Base-by-base conservation (phyloP, 2,888 invertebrate species). In the Arge pagana region DNA sequence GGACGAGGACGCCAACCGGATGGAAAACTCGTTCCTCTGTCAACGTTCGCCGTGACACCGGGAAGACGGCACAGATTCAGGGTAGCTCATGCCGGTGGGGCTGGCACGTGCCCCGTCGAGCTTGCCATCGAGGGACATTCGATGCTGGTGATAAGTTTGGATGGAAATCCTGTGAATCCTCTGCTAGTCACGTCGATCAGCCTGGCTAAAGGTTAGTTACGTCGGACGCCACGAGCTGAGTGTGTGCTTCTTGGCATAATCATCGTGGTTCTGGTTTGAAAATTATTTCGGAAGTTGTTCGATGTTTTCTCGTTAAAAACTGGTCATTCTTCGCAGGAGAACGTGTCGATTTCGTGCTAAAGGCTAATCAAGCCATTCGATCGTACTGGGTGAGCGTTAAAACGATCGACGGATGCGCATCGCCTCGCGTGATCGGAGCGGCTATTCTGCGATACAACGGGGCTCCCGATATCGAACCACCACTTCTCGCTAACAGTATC, bases 291-390 rank as follows among this genome's bases (percentile, higher is more conserved):
- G 10, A 13, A 4, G 11, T 45, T 15, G 10, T n/a, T 21, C 30
- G 4, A 23, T 42, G 31, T 43, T 24, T 19, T 50, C n/a, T 15
- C 4, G 11, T 43, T 13, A 3, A 26, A n/a, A n/a, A 33, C 19
- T 23, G 2, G 19, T 18, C 7, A 19, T 28, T 23, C 23, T 30
- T 59, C 61, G 11, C 72, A 68, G 91, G 90, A 3, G 91, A 92
- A 72, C 80, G 90, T 45, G 83, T 85, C 7, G 91, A 91, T 74
- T 86, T 91, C 62, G 80, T 91, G 48, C 62, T 92, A 50, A 81
- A 83, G 49, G 84, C 89, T 8, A 82, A 82, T 62, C 82, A 80
- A 66, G 72, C 74, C 19, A 69, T 79, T 1, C 81, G 80, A 11
- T 78, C 79, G 3, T 89, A 89, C 66, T 82, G 83, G 78, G 80